Conservation (phyloP, 2,888 invertebrate genomes). For the Cetonia aurata region DNA sequence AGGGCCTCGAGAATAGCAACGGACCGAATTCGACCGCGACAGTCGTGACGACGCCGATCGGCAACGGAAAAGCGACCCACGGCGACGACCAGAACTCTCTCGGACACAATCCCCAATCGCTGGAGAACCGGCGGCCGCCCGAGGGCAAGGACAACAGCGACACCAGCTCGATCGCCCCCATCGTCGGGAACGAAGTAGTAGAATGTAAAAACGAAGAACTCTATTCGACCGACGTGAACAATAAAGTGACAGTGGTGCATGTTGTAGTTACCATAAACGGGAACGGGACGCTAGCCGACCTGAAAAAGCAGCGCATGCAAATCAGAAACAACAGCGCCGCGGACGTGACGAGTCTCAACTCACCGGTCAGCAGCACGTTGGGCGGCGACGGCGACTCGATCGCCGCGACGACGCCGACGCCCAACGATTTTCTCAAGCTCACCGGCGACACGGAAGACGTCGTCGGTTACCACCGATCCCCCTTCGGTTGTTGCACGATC, state of each 20-base stretch:
- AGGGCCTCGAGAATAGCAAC: constrained; percentile 57
- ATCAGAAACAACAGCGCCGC: constrained; percentile 73
- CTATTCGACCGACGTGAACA: constrained; percentile 80
- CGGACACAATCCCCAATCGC: not conserved
- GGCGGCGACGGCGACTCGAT: constrained; percentile 67
- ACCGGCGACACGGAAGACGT: constrained; percentile 82
- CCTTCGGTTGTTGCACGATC: constrained; percentile 79
- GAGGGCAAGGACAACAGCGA: constrained; percentile 81
- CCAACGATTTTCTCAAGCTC: constrained; percentile 72
- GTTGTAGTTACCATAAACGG: constrained; percentile 85
- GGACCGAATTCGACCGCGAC: constrained; percentile 46
- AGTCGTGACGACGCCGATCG: constrained; percentile 46
- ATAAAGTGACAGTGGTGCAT: constrained; percentile 65
- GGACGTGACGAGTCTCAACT: constrained; percentile 62
- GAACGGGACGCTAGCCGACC: constrained; percentile 85
- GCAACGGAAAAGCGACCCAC: constrained; percentile 51
- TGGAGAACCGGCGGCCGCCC: constrained; percentile 76
- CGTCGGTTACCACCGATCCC: constrained; percentile 75
- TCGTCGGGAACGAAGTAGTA: constrained; percentile 67
- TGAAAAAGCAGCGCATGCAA: constrained; percentile 92
- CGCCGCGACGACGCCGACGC: constrained; percentile 59
- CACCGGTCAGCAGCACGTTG: constrained; percentile 62
- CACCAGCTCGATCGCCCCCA: constrained; percentile 40
- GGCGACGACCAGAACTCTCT: constrained; percentile 29
- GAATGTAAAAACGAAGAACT: constrained; percentile 69